Evolutionary conservation across 2,888 invertebrate genomes (phyloP), one percentile per base, ranked within the genome.

Genomic region (Zaprionus bogoriensis): DNA sequence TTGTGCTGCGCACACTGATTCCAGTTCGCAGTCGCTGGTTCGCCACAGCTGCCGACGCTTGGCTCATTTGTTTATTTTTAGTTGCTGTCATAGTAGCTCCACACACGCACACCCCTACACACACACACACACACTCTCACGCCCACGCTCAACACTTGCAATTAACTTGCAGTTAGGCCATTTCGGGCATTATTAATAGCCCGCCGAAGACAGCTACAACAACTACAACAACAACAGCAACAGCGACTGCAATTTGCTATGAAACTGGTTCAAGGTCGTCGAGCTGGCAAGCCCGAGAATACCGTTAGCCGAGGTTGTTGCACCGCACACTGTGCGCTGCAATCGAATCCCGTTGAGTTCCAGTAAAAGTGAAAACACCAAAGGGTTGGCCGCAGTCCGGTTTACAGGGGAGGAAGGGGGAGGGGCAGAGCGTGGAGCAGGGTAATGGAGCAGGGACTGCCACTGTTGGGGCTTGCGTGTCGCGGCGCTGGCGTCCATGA

Each of bases 1-100:
- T n/a, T 41, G 30, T 20, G 14, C 39, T 23, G 47, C n/a, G 12
- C 32, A 19, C 38, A 23, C 58, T 39, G 22, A 41, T 61, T 55
- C 50, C 65, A 48, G 45, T 55, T 52, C 44, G 22, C 39, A 44
- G 46, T 52, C 28, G n/a, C n/a, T n/a, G n/a, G n/a, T n/a, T n/a
- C n/a, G n/a, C n/a, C n/a, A n/a, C n/a, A n/a, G n/a, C n/a, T n/a
- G n/a, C n/a, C n/a, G n/a, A n/a, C 50, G n/a, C 64, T 70, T 77
- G 73, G 74, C 75, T 85, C 86, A 85, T 82, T 80, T 82, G 81
- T 82, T 82, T 86, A 82, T 82, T 82, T 83, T 82, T 82, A 82
- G 84, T 77, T 61, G 61, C 85, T 79, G 71, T 81, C 76, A 75
- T 73, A 67, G 71, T 44, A 42, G 48, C 53, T 47, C 41, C 58